phyloP scores from a whole-genome alignment of 2,113 vertebrate species.

The Mugil cephalus region DNA sequence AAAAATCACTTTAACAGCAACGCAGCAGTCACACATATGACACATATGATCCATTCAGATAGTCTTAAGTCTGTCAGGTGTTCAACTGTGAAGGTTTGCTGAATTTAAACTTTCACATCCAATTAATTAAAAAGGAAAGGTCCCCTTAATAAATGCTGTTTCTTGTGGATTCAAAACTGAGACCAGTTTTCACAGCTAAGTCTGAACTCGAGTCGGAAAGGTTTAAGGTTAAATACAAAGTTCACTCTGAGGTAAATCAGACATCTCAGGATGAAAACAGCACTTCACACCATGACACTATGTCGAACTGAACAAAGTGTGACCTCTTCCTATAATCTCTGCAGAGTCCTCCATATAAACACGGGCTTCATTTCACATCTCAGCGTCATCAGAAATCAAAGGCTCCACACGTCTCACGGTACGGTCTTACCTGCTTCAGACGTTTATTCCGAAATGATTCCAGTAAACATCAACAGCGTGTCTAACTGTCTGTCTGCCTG shows the following conservation, averaged over 20 bases:
- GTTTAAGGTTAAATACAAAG: too few relatives aligned
- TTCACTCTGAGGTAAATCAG: too few relatives aligned
- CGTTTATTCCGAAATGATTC: conserved; percentile 27
- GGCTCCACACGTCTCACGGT: not conserved
- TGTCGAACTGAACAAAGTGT: not conserved
- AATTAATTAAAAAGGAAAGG: too few relatives aligned
- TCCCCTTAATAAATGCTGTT: not conserved
- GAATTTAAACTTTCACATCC: too few relatives aligned
- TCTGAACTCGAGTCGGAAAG: not conserved
- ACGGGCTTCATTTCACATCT: not conserved
- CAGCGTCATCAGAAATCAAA: not conserved
- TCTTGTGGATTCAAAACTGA: not conserved
- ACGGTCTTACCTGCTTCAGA: conserved; percentile 44
- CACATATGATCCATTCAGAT: not conserved
- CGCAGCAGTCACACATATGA: conserved; percentile 24
- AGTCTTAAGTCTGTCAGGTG: too few relatives aligned
- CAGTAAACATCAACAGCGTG: conserved; percentile 10
- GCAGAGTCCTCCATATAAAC: not conserved
- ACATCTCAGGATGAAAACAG: not conserved
- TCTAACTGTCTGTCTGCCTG: not conserved
- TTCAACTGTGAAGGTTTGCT: too few relatives aligned
- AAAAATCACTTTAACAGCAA: conserved; percentile 22
- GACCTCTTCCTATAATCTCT: not conserved
- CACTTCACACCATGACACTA: not conserved
- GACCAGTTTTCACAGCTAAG: too few relatives aligned